Evolutionary conservation across 2,888 invertebrate genomes (phyloP), one percentile per base, ranked within the genome.

Genomic region (Clostera curtula): DNA sequence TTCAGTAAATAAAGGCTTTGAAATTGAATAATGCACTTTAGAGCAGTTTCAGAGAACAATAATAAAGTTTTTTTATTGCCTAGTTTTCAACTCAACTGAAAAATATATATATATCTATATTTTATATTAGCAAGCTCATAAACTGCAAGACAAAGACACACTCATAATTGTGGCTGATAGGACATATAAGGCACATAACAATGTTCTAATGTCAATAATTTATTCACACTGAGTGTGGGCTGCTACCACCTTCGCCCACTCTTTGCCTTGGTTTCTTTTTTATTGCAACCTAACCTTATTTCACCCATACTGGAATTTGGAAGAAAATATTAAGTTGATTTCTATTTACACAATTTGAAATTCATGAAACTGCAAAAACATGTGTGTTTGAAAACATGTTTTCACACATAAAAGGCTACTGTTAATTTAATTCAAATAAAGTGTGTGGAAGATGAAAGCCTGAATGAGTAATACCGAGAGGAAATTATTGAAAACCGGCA

Each of bases 191-290:
- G 68, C 56, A 60, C 64, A 65, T 61, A 65, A 74, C 76, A 76
- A 71, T 75, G 76, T 76, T 72, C 70, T 62, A 69, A 68, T 58
- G 50, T 42, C 56, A 72, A 74, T 80, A 77, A 82, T 76, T 73
- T 80, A 83, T 82, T 77, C 80, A 63, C 46, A 41, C 46, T 34
- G 29, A 59, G 77, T 80, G 82, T 82, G 80, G 82, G 82, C 56
- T 57, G 79, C 40, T 46, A 59, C 51, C 57, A 57, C 49, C 65
- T 46, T 69, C 79, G 65, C 82, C 82, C 80, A 83, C 82, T 48
- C 55, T 50, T 67, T 65, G 58, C 79, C 80, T 80, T 80, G 80
- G 67, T 62, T 62, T 57, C 49, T 56, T 50, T 56, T 56, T 9
- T 7, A 10, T 15, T 47, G 31, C 25, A 8, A 15, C 3, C 9